phyloP scores from a whole-genome alignment of 1,140 invertebrate genomes.

The Frieseomelitta varia region DNA sequence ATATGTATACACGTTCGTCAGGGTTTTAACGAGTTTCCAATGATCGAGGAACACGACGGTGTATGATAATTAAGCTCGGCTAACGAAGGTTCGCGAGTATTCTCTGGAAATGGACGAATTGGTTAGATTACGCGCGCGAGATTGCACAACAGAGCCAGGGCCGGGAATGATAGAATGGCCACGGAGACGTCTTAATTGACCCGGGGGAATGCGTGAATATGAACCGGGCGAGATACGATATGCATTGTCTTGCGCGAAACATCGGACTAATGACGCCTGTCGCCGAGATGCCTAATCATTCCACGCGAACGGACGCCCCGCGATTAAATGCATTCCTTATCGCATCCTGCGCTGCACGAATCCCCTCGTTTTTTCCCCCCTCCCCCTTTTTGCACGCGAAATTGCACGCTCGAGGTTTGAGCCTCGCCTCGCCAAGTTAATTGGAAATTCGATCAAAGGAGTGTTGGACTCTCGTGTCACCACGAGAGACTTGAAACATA shows the following conservation, averaged over 20 bases:
- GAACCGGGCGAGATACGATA: conserved; percentile 55
- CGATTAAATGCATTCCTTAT: background rate
- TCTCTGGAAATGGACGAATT: conserved; percentile 30
- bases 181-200: conserved; percentile 72
- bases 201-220: conserved; percentile 66
- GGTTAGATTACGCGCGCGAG: conserved; percentile 20
- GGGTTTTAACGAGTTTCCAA: background rate
- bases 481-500: too few species aligned
- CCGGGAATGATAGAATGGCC: conserved; percentile 67
- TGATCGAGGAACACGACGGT: background rate
- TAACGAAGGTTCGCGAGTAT: background rate
- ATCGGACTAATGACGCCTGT: conserved; percentile 46
- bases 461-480: background rate
- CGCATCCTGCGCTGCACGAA: background rate
- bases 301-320: background rate
- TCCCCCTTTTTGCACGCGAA: background rate
- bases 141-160: conserved; percentile 63
- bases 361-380: background rate
- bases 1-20: background rate
- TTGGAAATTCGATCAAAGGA: background rate
- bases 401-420: background rate
- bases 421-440: too few species aligned
- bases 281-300: conserved; percentile 42
- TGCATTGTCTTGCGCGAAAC: conserved; percentile 45
- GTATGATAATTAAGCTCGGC: conserved; percentile 22